Evolutionary conservation across 2,113 vertebrate species (phyloP), one percentile per base, ranked within the genome.

Genomic region (Nothobranchius kuhntae): DNA sequence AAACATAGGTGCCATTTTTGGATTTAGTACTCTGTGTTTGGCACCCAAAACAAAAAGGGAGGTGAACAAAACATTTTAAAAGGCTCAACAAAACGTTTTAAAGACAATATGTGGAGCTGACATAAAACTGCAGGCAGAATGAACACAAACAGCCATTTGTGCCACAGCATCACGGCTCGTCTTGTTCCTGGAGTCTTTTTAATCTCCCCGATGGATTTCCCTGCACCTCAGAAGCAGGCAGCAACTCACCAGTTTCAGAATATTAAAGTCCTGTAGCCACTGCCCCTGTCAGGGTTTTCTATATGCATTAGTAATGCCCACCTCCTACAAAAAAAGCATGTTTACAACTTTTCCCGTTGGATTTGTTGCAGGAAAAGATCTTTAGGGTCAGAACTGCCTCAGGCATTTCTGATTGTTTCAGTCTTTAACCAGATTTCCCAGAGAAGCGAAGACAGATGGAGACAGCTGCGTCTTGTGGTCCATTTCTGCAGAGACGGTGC

Each of bases 281-380:
- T 66, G 47, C 69, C 82, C 75, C 54, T 74, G 84, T 75, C 62
- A 61, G 76, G 74, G 68, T 68, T 80, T 78, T 89, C 78, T 68
- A 66, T 68, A 54, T 87, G 84, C 85, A 91, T 86, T 87, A 87
- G 91, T 71, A 73, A 84, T 89, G 45, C 89, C 91, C 89, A 91
- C 89, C 53, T 56, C 65, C n/a, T 66, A 65, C 68, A 75, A 53
- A 77, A 84, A 80, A 82, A 51, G 69, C 47, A 80, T 83, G 66
- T 86, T 79, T 84, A 75, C 64, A 83, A 65, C 57, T 26, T 51
- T 78, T 76, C 82, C 73, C 67, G 67, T 71, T 47, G 53, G 78
- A 83, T 57, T 86, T 62, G 46, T 75, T 81, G 80, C 72, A 73
- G 82, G 60, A 15, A 72, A 77, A 85, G 71, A 83, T 88, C 83